Conservation (phyloP, 2,797 vertebrate genomes). For the Diceros bicornis region DNA sequence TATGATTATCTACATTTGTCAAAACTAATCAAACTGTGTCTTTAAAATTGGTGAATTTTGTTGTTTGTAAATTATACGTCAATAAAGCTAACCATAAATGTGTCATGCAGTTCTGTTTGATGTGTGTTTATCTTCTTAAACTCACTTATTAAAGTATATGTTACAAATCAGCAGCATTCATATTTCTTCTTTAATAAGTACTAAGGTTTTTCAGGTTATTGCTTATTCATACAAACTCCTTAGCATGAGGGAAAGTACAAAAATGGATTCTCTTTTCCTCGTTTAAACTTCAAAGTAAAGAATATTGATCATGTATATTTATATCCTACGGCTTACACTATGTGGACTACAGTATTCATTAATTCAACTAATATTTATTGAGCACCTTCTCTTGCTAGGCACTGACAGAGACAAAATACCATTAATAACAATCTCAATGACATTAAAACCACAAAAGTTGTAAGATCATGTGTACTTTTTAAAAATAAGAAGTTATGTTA, state of each 20-base stretch:
- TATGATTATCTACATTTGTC: not conserved
- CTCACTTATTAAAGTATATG: not conserved
- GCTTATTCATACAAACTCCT: not conserved
- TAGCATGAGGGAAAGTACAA: not conserved
- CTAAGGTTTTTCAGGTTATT: not conserved
- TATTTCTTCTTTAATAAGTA: not conserved
- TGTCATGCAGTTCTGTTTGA: not conserved
- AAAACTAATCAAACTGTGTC: not conserved
- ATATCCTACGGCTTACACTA: not conserved
- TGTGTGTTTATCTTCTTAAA: not conserved
- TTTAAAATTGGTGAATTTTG: not conserved
- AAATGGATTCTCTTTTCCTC: not conserved
- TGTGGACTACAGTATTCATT: not conserved
- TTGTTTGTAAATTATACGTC: not conserved
- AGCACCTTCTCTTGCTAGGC: not conserved
- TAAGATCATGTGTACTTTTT: not conserved
- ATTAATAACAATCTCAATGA: not conserved
- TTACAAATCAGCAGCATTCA: not conserved
- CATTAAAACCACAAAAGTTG: not conserved
- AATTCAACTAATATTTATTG: not conserved
- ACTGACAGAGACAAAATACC: not conserved
- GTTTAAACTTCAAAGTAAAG: not conserved
- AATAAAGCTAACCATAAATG: not conserved
- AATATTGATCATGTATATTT: not conserved
- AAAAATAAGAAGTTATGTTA: not conserved